Percentiles rank a stretch among this genome's conserved stretches.
phyloP scores from a whole-genome alignment of 2,797 vertebrate species.

The Liparis tanakae region DNA sequence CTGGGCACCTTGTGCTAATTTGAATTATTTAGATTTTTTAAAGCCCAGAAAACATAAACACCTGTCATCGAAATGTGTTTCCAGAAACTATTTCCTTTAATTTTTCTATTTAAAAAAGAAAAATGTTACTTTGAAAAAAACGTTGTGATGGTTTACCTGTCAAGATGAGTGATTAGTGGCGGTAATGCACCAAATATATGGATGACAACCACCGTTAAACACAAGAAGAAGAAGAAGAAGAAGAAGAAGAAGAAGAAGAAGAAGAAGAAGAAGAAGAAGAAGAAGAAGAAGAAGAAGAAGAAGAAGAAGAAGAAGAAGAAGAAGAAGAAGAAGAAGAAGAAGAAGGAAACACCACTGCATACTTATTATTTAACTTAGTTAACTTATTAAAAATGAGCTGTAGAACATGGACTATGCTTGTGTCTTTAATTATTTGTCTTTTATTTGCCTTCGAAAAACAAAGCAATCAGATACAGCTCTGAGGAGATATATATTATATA shows the following conservation, averaged over 20 bases:
- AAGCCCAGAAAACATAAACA: not conserved
- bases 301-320: no score
- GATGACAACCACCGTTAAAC: no score
- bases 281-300: no score
- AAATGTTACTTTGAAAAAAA: no score
- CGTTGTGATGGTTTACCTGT: no score
- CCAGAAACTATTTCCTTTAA: not conserved
- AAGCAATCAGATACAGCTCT: not conserved
- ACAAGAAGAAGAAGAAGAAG: no score
- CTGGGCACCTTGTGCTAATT: not conserved
- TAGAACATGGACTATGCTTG: not conserved
- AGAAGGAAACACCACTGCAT: not conserved
- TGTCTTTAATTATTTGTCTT: not conserved
- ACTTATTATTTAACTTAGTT: not conserved
- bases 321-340: not conserved
- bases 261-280: no score
- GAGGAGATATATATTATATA: not conserved
- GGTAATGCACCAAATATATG: no score
- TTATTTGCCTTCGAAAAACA: not conserved
- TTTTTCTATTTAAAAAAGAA: no score
- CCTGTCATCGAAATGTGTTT: not conserved
- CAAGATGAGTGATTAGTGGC: no score
- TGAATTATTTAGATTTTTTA: not conserved
- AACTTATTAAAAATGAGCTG: not conserved
- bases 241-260: no score